Conservation (phyloP, 2,888 invertebrate species). For the Siphlonurus alternatus region DNA sequence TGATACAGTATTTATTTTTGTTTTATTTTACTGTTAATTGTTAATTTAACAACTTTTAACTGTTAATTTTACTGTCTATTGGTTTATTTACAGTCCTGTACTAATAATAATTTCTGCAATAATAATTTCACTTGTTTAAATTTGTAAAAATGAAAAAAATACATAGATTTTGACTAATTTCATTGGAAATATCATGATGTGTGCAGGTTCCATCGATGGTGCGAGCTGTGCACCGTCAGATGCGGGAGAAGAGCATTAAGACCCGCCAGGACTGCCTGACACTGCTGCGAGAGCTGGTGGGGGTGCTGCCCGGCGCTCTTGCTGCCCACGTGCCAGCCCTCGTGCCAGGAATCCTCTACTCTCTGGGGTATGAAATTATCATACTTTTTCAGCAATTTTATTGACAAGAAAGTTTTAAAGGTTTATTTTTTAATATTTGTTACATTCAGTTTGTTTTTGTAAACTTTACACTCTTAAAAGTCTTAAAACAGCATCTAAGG, state of each 20-base stretch:
- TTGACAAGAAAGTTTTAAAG: not conserved
- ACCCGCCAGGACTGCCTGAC: constrained; percentile 84
- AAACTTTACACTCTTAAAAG: too few species aligned
- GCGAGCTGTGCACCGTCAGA: constrained; percentile 71
- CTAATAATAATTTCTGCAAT: too few species aligned
- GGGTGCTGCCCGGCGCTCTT: constrained; percentile 77
- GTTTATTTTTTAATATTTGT: not conserved
- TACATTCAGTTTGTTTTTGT: too few species aligned
- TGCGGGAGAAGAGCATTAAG: constrained; percentile 73
- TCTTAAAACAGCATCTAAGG: too few species aligned
- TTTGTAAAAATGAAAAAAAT: too few species aligned
- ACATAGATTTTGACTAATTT: too few species aligned
- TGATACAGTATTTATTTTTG: not conserved
- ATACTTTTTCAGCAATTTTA: not conserved
- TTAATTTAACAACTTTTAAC: too few species aligned
- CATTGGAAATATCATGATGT: too few species aligned
- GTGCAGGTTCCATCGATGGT: constrained; percentile 66
- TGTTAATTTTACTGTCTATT: too few species aligned
- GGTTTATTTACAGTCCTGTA: too few species aligned
- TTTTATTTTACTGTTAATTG: too few species aligned
- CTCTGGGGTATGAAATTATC: constrained; percentile 37
- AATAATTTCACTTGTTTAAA: too few species aligned
- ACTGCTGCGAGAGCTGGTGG: constrained; percentile 75
- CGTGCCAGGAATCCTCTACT: constrained; percentile 78
- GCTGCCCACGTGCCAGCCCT: constrained; percentile 67